phyloP scores from a whole-genome alignment of 2,797 vertebrate genomes.

The Squalus acanthias region DNA sequence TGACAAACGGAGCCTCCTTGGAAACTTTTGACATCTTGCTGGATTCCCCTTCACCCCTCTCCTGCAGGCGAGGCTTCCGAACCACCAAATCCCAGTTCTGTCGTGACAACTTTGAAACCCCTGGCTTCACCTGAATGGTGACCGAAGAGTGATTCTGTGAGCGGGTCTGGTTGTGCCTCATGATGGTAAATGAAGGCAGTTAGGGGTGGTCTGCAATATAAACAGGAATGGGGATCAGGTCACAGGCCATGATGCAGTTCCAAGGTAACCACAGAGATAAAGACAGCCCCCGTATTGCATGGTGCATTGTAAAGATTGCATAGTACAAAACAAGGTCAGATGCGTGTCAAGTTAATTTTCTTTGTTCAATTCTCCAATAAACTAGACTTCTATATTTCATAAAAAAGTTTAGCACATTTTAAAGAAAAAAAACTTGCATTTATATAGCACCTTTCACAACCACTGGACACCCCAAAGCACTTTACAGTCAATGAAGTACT shows the following conservation, averaged over 20 bases:
- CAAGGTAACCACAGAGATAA: neutral
- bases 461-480: no score
- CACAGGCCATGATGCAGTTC: neutral
- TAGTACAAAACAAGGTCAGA: neutral
- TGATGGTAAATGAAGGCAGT: slow-evolving; percentile 28
- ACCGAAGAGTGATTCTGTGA: slow-evolving; percentile 40
- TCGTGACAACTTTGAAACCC: neutral
- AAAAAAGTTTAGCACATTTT: no score
- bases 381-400: neutral
- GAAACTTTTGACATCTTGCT: slow-evolving; percentile 12
- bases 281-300: neutral
- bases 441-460: no score
- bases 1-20: slow-evolving; percentile 29
- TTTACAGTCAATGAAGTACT: no score
- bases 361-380: neutral
- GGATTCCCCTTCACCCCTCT: slow-evolving; percentile 11
- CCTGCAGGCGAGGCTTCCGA: neutral
- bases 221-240: neutral
- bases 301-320: no score
- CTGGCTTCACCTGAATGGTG: slow-evolving; percentile 44
- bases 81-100: slow-evolving; percentile 40
- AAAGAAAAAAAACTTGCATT: no score
- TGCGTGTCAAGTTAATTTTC: neutral
- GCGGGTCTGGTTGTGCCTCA: slow-evolving; percentile 43
- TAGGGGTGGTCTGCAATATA: neutral